These are phyloP conservation scores for Fregetta grallaria DNA, from an alignment of 2,113 vertebrate genomes.

Conservation along the genomic window DNA sequence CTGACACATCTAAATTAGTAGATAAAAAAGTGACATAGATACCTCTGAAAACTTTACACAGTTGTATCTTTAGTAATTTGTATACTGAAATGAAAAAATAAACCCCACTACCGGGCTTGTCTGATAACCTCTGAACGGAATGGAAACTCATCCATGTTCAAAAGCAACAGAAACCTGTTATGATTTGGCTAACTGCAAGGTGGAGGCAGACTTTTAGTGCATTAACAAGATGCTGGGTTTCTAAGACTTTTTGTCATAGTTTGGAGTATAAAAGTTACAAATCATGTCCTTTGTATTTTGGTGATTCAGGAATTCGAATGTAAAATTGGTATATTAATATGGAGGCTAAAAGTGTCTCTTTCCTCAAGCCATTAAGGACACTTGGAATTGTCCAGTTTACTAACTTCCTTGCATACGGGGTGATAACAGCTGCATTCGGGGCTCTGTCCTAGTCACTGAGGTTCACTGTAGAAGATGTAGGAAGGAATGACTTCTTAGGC, in stretches of 20 bases:
- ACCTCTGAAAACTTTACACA: neutral
- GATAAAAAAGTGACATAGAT: neutral
- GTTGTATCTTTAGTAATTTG: neutral
- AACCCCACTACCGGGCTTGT: fast-evolving
- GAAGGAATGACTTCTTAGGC: neutral
- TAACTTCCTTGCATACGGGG: neutral
- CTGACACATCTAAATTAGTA: neutral
- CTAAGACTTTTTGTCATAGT: neutral
- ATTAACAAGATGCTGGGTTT: neutral
- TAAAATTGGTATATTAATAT: neutral
- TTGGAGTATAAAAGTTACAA: neutral
- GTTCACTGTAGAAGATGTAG: neutral
- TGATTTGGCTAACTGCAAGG: neutral
- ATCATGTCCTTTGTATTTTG: neutral
- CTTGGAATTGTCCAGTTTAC: neutral
- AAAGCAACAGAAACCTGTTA: neutral
- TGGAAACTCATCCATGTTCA: neutral
- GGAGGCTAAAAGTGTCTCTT: neutral
- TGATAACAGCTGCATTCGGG: neutral
- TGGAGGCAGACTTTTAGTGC: neutral
- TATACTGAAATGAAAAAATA: neutral
- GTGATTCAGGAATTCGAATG: fast-evolving
- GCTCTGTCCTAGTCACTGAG: neutral
- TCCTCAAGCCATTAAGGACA: neutral
- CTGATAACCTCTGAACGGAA: neutral